These are phyloP conservation scores for Sinocyclocheilus anshuiensis DNA, from an alignment of 2,113 vertebrate genomes.

Conservation along the genomic window DNA sequence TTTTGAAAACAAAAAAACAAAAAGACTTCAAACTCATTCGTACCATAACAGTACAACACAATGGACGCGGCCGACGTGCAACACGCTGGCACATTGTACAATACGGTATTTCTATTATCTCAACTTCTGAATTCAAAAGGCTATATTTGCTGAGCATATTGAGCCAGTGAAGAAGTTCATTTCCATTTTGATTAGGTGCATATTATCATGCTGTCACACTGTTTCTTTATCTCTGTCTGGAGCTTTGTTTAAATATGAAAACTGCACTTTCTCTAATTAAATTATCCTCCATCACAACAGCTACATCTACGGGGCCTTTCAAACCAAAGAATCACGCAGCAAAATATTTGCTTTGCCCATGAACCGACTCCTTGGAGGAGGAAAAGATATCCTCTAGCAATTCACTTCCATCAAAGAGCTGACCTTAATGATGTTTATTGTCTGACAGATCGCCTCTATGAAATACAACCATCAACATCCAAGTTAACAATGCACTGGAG, in stretches of 20 bases:
- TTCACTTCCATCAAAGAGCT: constrained; percentile 41
- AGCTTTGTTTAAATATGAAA: constrained; percentile 54
- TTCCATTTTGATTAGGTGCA: constrained; percentile 54
- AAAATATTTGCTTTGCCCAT: constrained; percentile 15
- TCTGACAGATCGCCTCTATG: constrained; percentile 42
- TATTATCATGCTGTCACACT: constrained; percentile 49
- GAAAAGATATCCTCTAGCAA: constrained; percentile 1
- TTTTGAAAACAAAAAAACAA: constrained; percentile 3
- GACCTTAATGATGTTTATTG: constrained; percentile 49
- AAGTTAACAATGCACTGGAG: constrained; percentile 38
- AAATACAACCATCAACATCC: constrained; percentile 34
- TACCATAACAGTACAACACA: constrained; percentile 17
- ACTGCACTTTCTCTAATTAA: constrained; percentile 49
- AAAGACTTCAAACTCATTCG: constrained; percentile 22
- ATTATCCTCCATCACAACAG: constrained; percentile 43
- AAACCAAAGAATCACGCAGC: background rate
- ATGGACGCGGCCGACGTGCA: background rate
- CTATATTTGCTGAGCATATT: constrained; percentile 20
- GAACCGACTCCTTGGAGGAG: background rate
- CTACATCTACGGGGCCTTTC: constrained; percentile 29
- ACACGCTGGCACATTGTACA: background rate
- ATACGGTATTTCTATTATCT: constrained; percentile 34
- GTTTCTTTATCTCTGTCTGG: constrained; percentile 45
- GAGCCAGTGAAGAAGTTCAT: constrained; percentile 37
- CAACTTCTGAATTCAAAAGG: constrained; percentile 39